phyloP scores from a whole-genome alignment of 2,888 invertebrate genomes.

The Plebejus anna region DNA sequence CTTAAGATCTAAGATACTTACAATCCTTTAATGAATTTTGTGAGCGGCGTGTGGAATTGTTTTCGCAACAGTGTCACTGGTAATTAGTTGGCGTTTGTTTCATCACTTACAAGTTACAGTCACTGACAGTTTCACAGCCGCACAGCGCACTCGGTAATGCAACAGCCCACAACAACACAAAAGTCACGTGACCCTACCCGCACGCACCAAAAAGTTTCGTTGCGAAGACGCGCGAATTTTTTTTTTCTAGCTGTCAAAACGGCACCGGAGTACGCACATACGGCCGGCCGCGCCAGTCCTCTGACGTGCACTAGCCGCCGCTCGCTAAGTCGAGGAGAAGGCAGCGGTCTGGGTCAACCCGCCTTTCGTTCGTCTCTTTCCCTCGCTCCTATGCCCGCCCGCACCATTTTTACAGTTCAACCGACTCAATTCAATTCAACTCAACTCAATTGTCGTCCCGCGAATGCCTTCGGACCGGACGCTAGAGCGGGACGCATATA shows the following conservation, averaged over 20 bases:
- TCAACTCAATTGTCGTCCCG: conserved; percentile 79
- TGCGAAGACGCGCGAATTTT: conserved; percentile 75
- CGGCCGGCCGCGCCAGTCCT: conserved; percentile 72
- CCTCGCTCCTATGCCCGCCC: conserved; percentile 71
- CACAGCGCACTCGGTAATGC: conserved; percentile 46
- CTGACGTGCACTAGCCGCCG: conserved; percentile 77
- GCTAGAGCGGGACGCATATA: conserved; percentile 74
- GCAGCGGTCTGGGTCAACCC: conserved; percentile 77
- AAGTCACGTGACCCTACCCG: conserved; percentile 52
- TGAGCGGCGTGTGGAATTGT: conserved; percentile 64
- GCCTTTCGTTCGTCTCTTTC: conserved; percentile 78
- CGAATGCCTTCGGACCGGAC: conserved; percentile 75
- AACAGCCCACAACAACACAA: conserved; percentile 45
- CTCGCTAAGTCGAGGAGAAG: conserved; percentile 77
- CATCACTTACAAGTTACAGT: conserved; percentile 76
- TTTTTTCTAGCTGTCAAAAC: conserved; percentile 62
- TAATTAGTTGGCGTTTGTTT: conserved; percentile 77
- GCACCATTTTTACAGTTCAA: conserved; percentile 77
- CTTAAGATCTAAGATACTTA: conserved; percentile 50
- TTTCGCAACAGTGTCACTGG: conserved; percentile 70
- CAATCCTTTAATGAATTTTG: conserved; percentile 59
- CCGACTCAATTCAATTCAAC: conserved; percentile 80
- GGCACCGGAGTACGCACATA: conserved; percentile 53
- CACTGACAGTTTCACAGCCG: conserved; percentile 58
- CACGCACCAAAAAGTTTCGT: conserved; percentile 66